Conservation (phyloP, 2,113 vertebrate genomes). For the Sander vitreus region DNA sequence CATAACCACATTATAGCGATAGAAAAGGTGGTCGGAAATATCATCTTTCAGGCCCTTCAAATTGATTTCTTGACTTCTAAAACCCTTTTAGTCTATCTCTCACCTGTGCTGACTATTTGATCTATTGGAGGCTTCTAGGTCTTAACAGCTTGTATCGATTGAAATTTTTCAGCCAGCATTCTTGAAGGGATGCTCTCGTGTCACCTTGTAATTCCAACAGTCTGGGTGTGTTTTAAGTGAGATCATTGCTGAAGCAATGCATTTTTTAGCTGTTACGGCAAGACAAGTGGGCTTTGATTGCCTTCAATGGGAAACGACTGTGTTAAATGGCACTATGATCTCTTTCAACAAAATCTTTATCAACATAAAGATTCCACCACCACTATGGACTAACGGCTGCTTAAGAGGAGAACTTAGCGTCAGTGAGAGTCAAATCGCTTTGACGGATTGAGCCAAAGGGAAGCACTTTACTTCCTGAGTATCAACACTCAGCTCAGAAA, state of each 20-base stretch:
- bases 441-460: conserved; percentile 30
- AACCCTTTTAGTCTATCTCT: conserved; percentile 77
- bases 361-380: conserved; percentile 38
- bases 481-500: conserved; percentile 21
- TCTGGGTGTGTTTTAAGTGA: conserved; percentile 60
- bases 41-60: conserved; percentile 76
- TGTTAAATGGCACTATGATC: conserved; percentile 60
- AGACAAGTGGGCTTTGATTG: conserved; percentile 63
- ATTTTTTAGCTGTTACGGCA: conserved; percentile 57
- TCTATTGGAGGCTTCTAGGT: conserved; percentile 68
- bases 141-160: conserved; percentile 80
- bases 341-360: conserved; percentile 48
- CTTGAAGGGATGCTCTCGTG: conserved; percentile 49
- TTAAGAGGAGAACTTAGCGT: conserved; percentile 24
- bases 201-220: conserved; percentile 74
- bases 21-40: conserved; percentile 76
- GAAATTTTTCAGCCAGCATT: conserved; percentile 55
- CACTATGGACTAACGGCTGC: conserved; percentile 30
- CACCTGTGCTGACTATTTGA: conserved; percentile 73
- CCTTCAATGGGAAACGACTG: conserved; percentile 55
- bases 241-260: conserved; percentile 56
- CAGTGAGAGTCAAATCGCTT: conserved; percentile 37
- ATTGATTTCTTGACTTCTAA: conserved; percentile 79
- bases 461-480: conserved; percentile 28
- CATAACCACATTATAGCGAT: conserved; percentile 77